Base-by-base conservation (phyloP, 2,888 invertebrate species). In the Pyrochroa serraticornis region DNA sequence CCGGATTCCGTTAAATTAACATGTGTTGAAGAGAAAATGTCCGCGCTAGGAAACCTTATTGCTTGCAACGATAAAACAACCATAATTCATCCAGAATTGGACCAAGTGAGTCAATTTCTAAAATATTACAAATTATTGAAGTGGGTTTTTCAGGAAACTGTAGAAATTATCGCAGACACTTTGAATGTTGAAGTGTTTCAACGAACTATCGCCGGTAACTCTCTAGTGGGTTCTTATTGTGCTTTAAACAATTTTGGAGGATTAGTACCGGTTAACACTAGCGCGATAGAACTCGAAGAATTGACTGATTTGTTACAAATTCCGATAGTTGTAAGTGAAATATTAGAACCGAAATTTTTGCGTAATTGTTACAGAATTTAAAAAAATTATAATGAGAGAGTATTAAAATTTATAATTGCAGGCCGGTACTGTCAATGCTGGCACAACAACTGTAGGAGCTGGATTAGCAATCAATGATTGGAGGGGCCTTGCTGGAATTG, bases 61-160 rank as follows among this genome's bases (percentile, higher is more conserved):
- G 92, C 95, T 2, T 97, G 97, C 79, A 99, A 99, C 80, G 99
- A 99, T 81, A 97, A 98, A 80, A 97, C 98, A 10, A 98, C 98
- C 0, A 82, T 99, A n/a, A 95, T 97, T 9, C 99, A 99, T 81
- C 98, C 98, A 6, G 99, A 99, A 82, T 82, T 99, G 62, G 98
- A 98, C 77, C 91, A 91, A 74, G 95, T 93, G 82, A 84, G 44
- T 81, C 6, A 10, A 9, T 13, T 36, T 30, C n/a, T 14, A 12
- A 12, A 37, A 49, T 5, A 34, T 36, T 36, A 8, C 9, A 10
- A 14, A 41, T 33, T 33, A 37, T 45, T 37, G 6, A 9, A 30
- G 57, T 33, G 39, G 33, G 42, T 54, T 47, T 63, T 66, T 7
- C 66, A 89, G 87, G 93, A 93, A 82, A 93, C 93, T 0, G 93